A percentile compares a stretch with the other conserved stretches of the same genome.
phyloP scores from a whole-genome alignment of 37 sponge, comb jelly and placozoan species.

The Beroe ovata region DNA sequence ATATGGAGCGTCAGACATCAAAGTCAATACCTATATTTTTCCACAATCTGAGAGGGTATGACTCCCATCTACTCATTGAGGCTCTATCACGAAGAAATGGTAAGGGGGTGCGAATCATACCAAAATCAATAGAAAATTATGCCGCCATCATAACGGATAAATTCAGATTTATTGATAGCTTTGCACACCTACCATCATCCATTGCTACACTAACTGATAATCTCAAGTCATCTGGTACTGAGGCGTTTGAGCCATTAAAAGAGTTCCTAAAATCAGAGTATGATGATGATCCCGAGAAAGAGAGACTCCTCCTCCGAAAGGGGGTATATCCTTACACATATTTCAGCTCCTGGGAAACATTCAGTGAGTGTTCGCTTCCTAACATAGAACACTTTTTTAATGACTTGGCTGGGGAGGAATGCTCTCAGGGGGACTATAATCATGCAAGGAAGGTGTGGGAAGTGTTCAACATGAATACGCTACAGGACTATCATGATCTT shows the following conservation, averaged over 20 bases:
- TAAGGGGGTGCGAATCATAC: neutral
- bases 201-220: neutral
- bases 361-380: neutral
- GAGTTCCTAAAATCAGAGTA: neutral
- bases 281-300: neutral
- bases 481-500: neutral
- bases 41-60: conserved; percentile 3
- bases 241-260: neutral
- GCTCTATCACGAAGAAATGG: neutral
- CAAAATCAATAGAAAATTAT: neutral
- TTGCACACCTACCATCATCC: neutral
- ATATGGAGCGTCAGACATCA: neutral
- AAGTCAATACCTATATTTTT: neutral
- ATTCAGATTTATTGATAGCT: neutral
- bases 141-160: neutral
- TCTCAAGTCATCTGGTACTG: neutral
- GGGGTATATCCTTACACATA: conserved; percentile 57
- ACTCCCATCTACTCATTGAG: neutral
- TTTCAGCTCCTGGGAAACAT: neutral
- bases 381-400: neutral
- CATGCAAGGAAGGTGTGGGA: conserved; percentile 39
- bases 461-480: neutral
- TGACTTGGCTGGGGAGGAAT: neutral
- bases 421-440: conserved; percentile 46
- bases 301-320: neutral